Evolutionary conservation across 2,113 vertebrate genomes (phyloP), one percentile per base, ranked within the genome.

Genomic region (Spea multiplicata): DNA sequence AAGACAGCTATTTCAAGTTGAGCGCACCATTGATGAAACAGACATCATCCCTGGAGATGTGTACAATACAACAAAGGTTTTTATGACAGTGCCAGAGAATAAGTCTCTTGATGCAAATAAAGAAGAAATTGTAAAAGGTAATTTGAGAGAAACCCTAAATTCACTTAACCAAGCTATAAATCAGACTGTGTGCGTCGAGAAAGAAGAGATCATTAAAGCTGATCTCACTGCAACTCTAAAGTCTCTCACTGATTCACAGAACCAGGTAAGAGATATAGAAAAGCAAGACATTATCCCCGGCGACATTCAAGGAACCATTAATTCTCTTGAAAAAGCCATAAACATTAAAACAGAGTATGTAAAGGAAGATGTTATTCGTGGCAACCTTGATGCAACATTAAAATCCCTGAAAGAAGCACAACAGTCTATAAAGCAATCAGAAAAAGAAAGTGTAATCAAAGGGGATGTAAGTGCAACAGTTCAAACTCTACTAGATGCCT

Each of bases 31-130:
- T 76, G 90, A 89, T 5, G 87, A 94, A 85, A 91, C 92, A 50
- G 94, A 96, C 81, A 93, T 97, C 77, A 84, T 96, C 80, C 93
- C 93, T 3, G 95, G 95, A 52, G 91, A 97, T 82, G 94, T 96
- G 66, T 86, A 91, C 68, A 95, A 91, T 65, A 84, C 92, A 44
- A 88, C 94, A 17, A 94, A 93, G 85, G 90, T 92, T 80, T 95
- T 97, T 85, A 94, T 91, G 90, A 89, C 91, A 10, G 92, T 95
- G 71, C 90, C 92, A 81, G 82, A 81, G 4, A 72, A 79, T 53
- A 85, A 86, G 80, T 53, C 84, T 62, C 86, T 84, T 75, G 84
- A 90, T 83, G 68, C 85, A 79, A 86, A 90, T 69, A 95, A 90
- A 85, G 92, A 95, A 84, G 93, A 95, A 80, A 92, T 94, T 75